Percentiles rank a stretch among this genome's conserved stretches.
Conservation (phyloP, 2,888 invertebrate species). For the Apamea monoglypha region DNA sequence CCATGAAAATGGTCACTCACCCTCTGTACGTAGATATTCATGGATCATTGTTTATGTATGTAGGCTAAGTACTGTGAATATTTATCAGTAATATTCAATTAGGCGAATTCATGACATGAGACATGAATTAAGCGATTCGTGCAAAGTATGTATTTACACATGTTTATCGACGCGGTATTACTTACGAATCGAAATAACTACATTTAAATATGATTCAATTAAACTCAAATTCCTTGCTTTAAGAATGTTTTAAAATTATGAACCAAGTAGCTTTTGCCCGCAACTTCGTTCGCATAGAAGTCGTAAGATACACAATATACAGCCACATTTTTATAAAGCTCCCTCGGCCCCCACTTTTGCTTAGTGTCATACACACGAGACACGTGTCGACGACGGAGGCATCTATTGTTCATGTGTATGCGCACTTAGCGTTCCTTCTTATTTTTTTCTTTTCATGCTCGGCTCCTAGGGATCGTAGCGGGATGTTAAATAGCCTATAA, state of each 20-base stretch:
- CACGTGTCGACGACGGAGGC: no score
- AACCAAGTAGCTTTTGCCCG: no score
- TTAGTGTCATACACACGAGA: no score
- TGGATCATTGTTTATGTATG: conserved; percentile 5
- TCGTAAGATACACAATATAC: no score
- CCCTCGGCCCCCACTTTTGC: no score
- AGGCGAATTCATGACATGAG: neutral
- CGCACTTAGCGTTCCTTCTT: no score
- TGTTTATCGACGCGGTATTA: neutral
- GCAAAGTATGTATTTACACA: neutral
- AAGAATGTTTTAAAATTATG: neutral
- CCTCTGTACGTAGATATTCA: neutral
- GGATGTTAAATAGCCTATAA: no score
- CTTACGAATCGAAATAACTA: neutral
- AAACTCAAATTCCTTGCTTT: neutral
- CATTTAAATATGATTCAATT: neutral
- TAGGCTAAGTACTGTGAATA: conserved; percentile 22
- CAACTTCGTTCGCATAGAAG: no score
- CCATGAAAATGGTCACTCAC: conserved; percentile 23
- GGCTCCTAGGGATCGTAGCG: no score
- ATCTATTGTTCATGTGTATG: no score
- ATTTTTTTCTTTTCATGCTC: no score
- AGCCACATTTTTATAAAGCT: no score
- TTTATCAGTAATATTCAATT: conserved; percentile 5
- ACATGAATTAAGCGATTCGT: neutral